These are phyloP conservation scores for Phalacrocorax aristotelis DNA, from an alignment of 2,113 vertebrate genomes.

Conservation along the genomic window DNA sequence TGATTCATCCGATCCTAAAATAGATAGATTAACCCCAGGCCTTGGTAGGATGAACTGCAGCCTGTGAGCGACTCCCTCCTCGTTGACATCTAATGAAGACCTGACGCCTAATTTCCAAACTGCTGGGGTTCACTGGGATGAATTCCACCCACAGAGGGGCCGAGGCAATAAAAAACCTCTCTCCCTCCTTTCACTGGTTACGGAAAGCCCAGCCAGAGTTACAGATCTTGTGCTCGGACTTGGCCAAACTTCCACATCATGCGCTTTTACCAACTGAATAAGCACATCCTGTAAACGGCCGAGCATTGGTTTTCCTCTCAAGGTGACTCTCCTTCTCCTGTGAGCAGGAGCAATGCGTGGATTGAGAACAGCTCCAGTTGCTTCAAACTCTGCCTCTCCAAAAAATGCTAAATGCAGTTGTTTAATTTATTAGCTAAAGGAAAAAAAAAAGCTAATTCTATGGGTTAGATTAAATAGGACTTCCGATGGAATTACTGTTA, in stretches of 20 bases:
- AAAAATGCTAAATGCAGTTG: background rate
- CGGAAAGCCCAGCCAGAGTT: background rate
- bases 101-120: background rate
- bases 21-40: background rate
- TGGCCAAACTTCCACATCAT: accelerated
- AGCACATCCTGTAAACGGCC: background rate
- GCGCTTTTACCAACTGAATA: background rate
- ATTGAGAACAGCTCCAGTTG: background rate
- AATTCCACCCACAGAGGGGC: background rate
- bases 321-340: background rate
- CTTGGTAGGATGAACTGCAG: background rate
- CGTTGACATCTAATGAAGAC: background rate
- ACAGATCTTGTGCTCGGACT: background rate
- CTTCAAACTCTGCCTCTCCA: background rate
- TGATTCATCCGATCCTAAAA: background rate
- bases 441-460: background rate
- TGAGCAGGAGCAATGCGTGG: background rate
- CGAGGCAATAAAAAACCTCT: background rate
- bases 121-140: background rate
- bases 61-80: background rate
- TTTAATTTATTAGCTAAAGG: background rate
- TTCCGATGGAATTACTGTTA: background rate
- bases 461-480: background rate
- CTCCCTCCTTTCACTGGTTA: background rate
- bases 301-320: background rate